Conservation (phyloP, 2,888 invertebrate genomes). For the Uloborus plumipes region DNA sequence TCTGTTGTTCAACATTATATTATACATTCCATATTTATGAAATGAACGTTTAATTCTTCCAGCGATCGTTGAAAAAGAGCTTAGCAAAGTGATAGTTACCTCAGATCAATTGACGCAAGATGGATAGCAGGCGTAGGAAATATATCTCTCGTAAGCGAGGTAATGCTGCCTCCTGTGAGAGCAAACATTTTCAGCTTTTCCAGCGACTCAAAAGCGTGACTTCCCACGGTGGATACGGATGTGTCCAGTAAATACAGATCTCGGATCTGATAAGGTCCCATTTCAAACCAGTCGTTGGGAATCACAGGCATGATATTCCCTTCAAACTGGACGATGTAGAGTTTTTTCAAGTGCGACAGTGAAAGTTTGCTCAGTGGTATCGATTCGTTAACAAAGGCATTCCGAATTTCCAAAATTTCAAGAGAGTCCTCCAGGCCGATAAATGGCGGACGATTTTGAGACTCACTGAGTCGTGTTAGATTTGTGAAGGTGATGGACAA, state of each 20-base stretch:
- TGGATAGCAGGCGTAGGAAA: conserved; percentile 19
- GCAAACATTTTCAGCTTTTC: conserved; percentile 15
- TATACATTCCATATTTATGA: no score
- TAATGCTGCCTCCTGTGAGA: conserved; percentile 27
- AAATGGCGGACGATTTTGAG: conserved; percentile 31
- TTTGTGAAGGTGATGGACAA: conserved; percentile 28
- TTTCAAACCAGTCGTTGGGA: conserved; percentile 55
- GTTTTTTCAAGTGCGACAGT: conserved; percentile 41
- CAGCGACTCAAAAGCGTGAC: conserved; percentile 39
- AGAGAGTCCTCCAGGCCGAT: conserved; percentile 37
- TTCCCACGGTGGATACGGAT: conserved; percentile 21
- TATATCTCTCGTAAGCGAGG: conserved; percentile 29
- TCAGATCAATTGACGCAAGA: conserved; percentile 36
- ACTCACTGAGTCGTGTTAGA: conserved; percentile 31
- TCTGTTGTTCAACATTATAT: no score
- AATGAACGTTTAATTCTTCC: no score
- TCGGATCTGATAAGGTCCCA: conserved; percentile 39
- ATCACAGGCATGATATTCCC: conserved; percentile 36
- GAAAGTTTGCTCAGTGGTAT: conserved; percentile 27
- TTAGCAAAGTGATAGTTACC: conserved; percentile 7
- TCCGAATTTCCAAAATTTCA: conserved; percentile 31
- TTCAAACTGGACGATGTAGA: conserved; percentile 24
- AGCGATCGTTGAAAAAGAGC: no score
- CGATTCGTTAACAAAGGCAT: conserved; percentile 21
- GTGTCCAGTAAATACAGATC: conserved; percentile 28